These are phyloP conservation scores for Halictus quadricinctus DNA, from an alignment of 2,888 invertebrate genomes.

Conservation along the genomic window DNA sequence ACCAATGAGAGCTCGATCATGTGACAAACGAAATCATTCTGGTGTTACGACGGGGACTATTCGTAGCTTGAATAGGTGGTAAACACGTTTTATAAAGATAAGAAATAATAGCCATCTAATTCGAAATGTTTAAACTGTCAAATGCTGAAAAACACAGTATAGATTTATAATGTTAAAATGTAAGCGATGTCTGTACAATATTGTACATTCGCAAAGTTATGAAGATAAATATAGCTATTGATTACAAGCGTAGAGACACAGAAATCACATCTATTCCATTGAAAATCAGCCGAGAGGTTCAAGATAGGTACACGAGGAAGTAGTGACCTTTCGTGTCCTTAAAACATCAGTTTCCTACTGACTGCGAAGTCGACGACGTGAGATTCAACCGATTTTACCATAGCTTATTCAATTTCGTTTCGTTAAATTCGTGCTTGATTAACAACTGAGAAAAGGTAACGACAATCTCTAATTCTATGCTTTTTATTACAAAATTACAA, in stretches of 20 bases:
- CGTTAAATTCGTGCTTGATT: conserved; percentile 20
- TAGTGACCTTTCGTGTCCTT: conserved; percentile 75
- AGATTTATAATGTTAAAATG: background rate
- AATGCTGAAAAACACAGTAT: background rate
- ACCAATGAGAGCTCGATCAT: background rate
- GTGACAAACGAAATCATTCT: background rate
- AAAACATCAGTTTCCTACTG: conserved; percentile 70
- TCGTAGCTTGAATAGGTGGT: background rate
- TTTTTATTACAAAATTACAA: background rate
- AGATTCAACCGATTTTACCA: background rate
- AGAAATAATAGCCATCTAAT: background rate
- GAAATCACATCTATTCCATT: conserved; percentile 4
- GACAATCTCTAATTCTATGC: background rate
- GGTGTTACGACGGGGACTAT: background rate
- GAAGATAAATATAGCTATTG: background rate
- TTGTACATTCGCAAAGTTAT: background rate
- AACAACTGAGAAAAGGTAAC: conserved; percentile 42
- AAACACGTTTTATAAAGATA: background rate
- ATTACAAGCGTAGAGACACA: background rate
- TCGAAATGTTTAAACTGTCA: background rate
- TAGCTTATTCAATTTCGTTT: background rate
- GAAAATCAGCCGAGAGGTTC: conserved; percentile 26
- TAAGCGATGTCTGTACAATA: background rate
- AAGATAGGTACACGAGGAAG: conserved; percentile 34
- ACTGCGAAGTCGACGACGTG: conserved; percentile 31